A percentile compares a stretch with the other conserved stretches of the same genome.
Evolutionary conservation across 2,888 invertebrate species (phyloP).

Genomic region (Pasiphila rectangulata): DNA sequence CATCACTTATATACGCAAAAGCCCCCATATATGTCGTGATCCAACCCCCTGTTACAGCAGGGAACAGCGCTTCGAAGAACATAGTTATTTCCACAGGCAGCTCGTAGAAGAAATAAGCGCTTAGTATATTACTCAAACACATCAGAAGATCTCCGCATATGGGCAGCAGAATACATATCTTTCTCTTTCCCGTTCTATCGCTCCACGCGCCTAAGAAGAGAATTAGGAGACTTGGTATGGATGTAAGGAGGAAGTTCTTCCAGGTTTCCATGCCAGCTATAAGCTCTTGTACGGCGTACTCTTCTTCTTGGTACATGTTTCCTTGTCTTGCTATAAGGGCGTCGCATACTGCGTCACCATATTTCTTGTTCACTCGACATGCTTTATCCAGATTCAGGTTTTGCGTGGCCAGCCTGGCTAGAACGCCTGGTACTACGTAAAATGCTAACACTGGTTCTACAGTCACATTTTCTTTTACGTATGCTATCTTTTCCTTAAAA

Average conservation of each 20-base stretch:
- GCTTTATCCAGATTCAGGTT: slow-evolving; percentile 92
- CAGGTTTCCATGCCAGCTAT: slow-evolving; percentile 78
- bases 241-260: slow-evolving; percentile 77
- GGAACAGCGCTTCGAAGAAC: slow-evolving; percentile 75
- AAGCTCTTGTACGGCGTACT: slow-evolving; percentile 80
- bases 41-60: slow-evolving; percentile 79
- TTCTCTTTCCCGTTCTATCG: slow-evolving; percentile 78
- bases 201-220: slow-evolving; percentile 83
- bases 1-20: slow-evolving; percentile 82
- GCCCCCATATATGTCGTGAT: slow-evolving; percentile 79
- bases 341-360: slow-evolving; percentile 85
- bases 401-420: slow-evolving; percentile 88
- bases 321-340: slow-evolving; percentile 87
- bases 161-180: slow-evolving; percentile 80
- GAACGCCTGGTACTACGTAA: slow-evolving; percentile 82
- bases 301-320: slow-evolving; percentile 82
- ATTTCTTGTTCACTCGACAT: slow-evolving; percentile 88
- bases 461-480: slow-evolving; percentile 81
- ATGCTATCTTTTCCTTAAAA: slow-evolving; percentile 64
- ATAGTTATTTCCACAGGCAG: slow-evolving; percentile 76
- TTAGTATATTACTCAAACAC: slow-evolving; percentile 72
- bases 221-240: slow-evolving; percentile 77
- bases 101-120: slow-evolving; percentile 77
- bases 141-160: slow-evolving; percentile 76
- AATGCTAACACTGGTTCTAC: slow-evolving; percentile 84